Evolutionary conservation across 2,797 vertebrate genomes (phyloP), one percentile per base, ranked within the genome.

Genomic region (Champsocephalus esox): DNA sequence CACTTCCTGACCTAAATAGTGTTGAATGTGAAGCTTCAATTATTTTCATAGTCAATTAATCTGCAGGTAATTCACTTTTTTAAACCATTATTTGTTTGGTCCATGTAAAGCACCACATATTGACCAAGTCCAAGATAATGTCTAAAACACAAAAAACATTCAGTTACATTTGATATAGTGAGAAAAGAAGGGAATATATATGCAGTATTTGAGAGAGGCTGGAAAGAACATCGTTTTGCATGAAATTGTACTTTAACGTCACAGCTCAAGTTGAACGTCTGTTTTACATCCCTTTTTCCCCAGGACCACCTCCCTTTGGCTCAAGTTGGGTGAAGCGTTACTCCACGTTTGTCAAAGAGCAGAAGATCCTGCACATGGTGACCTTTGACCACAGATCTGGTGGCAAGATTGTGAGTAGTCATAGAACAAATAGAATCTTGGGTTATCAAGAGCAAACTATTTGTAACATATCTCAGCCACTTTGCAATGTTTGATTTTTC

Each of bases 271-370:
- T n/a, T 52, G 9, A 64, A 69, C 28, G 3, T 64, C 21, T 49
- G 14, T 65, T 10, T 48, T 21, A 28, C 43, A 28, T 65, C 46
- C 9, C 68, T 56, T 12, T 79, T 66, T 34, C 61, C 86, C 2
- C 81, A 99, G 98, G 98, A 65, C 97, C 98, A 3, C 96, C 97
- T 73, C 98, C 98, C 0, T 99, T 99, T 75, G 98, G 98, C 70
- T 99, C 98, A 83, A 99, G 96, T 38, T 99, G 98, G 98, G 97
- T 99, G 70, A 99, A 99, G 87, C 97, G 98, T 78, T 99, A 99
- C 87, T 97, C 96, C 90, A 98, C 95, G 1, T 98, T 97, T 57
- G 96, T 96, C 70, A 99, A 99, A 73, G 96, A 98, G 45, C 96
- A 98, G 81, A 99, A 99, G 90, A 96, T 96, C 64, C 96, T 99